A percentile compares a stretch with the other conserved stretches of the same genome.
Conservation (phyloP, 2,888 invertebrate species). For the Loripinus fragilis region DNA sequence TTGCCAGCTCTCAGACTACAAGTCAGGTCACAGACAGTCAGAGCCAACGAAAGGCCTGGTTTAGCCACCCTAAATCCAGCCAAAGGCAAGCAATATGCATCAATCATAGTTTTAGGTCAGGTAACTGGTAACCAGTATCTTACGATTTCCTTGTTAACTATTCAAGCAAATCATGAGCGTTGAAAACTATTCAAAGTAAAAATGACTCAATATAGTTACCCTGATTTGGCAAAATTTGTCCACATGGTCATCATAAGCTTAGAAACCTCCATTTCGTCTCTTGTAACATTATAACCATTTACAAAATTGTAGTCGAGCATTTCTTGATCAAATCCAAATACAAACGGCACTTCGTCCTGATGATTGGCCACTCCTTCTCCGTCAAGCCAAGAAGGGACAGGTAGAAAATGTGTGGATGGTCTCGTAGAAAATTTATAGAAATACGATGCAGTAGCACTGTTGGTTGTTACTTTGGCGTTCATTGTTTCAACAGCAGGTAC, state of each 20-base stretch:
- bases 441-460: constrained; percentile 40
- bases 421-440: constrained; percentile 65
- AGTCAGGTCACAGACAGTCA: too few species aligned
- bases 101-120: too few species aligned
- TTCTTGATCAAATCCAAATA: constrained; percentile 67
- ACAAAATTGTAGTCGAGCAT: constrained; percentile 5
- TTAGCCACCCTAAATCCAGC: too few species aligned
- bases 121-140: too few species aligned
- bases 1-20: too few species aligned
- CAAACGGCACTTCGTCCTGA: constrained; percentile 77
- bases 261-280: constrained; percentile 92
- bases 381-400: constrained; percentile 38
- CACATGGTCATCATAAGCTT: constrained; percentile 95
- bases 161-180: too few species aligned
- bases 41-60: too few species aligned
- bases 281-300: constrained; percentile 85
- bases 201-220: too few species aligned
- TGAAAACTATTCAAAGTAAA: too few species aligned
- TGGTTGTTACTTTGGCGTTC: constrained; percentile 88
- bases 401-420: constrained; percentile 40
- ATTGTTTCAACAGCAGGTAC: constrained; percentile 96
- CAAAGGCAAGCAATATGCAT: too few species aligned
- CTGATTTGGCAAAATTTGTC: constrained; percentile 97
- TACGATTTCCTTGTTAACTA: too few species aligned
- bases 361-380: constrained; percentile 65